Conservation (phyloP, 2,797 vertebrate species). For the Etheostoma nigrum region DNA sequence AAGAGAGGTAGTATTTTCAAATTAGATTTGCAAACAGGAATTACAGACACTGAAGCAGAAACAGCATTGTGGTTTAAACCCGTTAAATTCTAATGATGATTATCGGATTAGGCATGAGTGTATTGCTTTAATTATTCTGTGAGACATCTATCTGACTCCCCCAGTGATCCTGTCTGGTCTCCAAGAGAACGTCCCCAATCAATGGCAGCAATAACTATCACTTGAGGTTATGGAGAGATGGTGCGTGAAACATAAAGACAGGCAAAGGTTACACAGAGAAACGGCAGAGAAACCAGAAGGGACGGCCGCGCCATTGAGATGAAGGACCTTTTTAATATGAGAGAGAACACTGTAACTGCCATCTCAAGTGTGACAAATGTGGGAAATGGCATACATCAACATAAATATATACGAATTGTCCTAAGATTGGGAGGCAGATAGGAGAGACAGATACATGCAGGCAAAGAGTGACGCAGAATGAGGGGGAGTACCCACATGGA, state of each 20-base stretch:
- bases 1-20: constrained; percentile 29
- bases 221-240: constrained; percentile 16
- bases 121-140: constrained; percentile 60
- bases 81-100: constrained; percentile 42
- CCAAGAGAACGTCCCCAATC: constrained; percentile 52
- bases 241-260: constrained; percentile 8
- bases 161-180: constrained; percentile 27
- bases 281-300: background rate
- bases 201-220: constrained; percentile 50
- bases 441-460: background rate
- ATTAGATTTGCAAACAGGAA: constrained; percentile 29
- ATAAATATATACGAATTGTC: constrained; percentile 7
- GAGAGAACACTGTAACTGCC: background rate
- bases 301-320: constrained; percentile 6
- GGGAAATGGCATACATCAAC: background rate
- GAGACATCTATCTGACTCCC: constrained; percentile 30
- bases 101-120: constrained; percentile 32
- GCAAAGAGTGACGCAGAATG: constrained; percentile 7
- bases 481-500: constrained; percentile 53
- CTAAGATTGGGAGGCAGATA: constrained; percentile 3
- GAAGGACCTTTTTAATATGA: background rate
- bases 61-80: constrained; percentile 7
- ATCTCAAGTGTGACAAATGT: background rate
- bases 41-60: constrained; percentile 1
- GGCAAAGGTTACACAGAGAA: constrained; percentile 13